Evolutionary conservation across 2,888 invertebrate genomes (phyloP), one percentile per base, ranked within the genome.

Genomic region (Ligdia adustata): DNA sequence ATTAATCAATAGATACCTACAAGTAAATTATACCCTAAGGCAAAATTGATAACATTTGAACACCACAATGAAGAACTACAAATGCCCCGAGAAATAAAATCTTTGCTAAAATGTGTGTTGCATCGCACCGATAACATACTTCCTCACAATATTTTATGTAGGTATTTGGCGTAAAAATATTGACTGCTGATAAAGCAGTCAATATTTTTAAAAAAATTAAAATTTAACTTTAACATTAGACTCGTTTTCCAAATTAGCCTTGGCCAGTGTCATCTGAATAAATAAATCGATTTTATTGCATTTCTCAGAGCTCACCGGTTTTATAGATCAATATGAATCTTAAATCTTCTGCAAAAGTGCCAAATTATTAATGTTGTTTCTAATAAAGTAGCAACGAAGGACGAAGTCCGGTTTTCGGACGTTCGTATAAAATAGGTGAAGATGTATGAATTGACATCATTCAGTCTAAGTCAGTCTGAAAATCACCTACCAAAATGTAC

Each of bases 241-340:
- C 59, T 55, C 27, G 57, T 63, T 60, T 60, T 55, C 28, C 41
- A 52, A 57, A 58, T 41, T 44, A 46, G 55, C 62, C 62, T 61
- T 60, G 58, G 39, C 32, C 22, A 54, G 46, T 53, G 55, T 48
- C 58, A 61, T 52, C 48, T 39, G 31, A 52, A 54, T 55, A 55
- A 52, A 54, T 55, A 55, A 62, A 61, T 58, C 47, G 34, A 57
- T 60, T 62, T 62, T 61, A 64, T 61, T 62, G 56, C 59, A 64
- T 64, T 62, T 62, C 60, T 42, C 41, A 29, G 34, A 45, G 44
- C 46, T 46, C 40, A 51, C 47, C 22, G 18, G 37, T 47, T 42
- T 40, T 39, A 51, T 46, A 52, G 29, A 52, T 57, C 33, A 52
- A 64, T 56, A 55, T 60, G 55, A 53, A 50, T 57, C 60, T 62